These are phyloP conservation scores for Latrodectus elegans DNA, from an alignment of 2,888 invertebrate species.

Conservation along the genomic window DNA sequence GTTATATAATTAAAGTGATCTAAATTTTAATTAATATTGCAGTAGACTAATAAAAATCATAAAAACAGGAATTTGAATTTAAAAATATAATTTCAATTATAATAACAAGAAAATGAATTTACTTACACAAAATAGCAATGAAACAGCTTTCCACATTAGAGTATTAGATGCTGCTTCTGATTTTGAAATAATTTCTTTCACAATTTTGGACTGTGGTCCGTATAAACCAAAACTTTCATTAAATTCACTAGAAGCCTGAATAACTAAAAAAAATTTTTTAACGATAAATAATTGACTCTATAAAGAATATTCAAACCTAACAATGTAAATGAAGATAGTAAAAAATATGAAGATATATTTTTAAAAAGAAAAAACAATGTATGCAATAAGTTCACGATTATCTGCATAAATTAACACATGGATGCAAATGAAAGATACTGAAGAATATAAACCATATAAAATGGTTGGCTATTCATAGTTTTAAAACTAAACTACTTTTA, in stretches of 20 bases:
- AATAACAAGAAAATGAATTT: conserved; percentile 2
- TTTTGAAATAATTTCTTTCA: conserved; percentile 37
- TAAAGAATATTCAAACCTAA: not conserved
- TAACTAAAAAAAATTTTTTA: conserved; percentile 12
- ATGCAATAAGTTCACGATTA: not conserved
- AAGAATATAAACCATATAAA: too few species aligned
- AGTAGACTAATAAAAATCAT: not conserved
- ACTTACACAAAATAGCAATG: conserved; percentile 59
- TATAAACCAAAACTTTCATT: conserved; percentile 38
- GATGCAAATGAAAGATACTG: too few species aligned
- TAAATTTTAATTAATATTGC: not conserved
- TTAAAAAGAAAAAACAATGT: not conserved
- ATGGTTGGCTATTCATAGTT: too few species aligned
- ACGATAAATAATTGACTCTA: not conserved
- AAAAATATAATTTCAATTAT: not conserved
- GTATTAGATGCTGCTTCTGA: not conserved
- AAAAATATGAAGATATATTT: not conserved
- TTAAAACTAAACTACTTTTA: too few species aligned
- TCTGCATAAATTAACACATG: too few species aligned
- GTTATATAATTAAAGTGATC: too few species aligned
- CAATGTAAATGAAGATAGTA: not conserved
- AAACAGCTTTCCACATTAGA: conserved; percentile 27
- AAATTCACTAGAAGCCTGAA: conserved; percentile 39
- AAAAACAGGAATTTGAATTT: not conserved
- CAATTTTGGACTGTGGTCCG: conserved; percentile 48